Percentiles rank a stretch among this genome's conserved stretches.
Conservation (phyloP, 2,797 vertebrate genomes). For the Poecilia picta region DNA sequence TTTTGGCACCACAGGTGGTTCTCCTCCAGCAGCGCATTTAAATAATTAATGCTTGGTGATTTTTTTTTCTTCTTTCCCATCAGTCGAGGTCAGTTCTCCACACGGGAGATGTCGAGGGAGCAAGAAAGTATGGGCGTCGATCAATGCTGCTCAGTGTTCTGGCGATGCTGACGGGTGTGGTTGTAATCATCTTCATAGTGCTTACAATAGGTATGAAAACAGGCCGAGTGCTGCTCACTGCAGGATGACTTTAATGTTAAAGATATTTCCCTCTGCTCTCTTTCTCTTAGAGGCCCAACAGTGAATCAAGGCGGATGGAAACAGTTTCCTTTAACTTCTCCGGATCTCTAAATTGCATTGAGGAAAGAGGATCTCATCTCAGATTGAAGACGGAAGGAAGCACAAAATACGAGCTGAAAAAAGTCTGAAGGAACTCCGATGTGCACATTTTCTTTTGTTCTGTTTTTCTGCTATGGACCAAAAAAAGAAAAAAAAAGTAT, state of each 20-base stretch:
- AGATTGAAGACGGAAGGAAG: constrained; percentile 40
- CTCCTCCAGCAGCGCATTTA: constrained; percentile 12
- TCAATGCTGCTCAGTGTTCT: constrained; percentile 86
- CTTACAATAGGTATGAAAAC: constrained; percentile 72
- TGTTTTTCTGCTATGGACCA: constrained; percentile 36
- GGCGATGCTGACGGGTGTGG: constrained; percentile 86
- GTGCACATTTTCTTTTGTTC: constrained; percentile 33
- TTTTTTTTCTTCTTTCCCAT: constrained; percentile 6
- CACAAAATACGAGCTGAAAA: constrained; percentile 56
- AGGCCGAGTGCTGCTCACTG: background rate
- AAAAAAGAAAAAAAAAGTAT: constrained; percentile 4
- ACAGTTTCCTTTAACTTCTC: constrained; percentile 39
- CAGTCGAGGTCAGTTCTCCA: constrained; percentile 89
- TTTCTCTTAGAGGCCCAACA: constrained; percentile 45
- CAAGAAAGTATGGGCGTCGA: constrained; percentile 85
- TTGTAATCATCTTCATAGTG: constrained; percentile 84
- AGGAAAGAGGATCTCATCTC: constrained; percentile 14
- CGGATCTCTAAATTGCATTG: constrained; percentile 61
- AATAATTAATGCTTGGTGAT: constrained; percentile 22
- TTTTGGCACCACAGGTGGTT: constrained; percentile 30
- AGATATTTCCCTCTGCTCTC: constrained; percentile 26
- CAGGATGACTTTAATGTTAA: background rate
- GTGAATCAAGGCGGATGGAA: constrained; percentile 32
- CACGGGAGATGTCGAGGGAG: constrained; percentile 86
- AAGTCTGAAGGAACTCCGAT: constrained; percentile 35